Base-by-base conservation (phyloP, 2,888 invertebrate species). In the Chymomyza caudatula region DNA sequence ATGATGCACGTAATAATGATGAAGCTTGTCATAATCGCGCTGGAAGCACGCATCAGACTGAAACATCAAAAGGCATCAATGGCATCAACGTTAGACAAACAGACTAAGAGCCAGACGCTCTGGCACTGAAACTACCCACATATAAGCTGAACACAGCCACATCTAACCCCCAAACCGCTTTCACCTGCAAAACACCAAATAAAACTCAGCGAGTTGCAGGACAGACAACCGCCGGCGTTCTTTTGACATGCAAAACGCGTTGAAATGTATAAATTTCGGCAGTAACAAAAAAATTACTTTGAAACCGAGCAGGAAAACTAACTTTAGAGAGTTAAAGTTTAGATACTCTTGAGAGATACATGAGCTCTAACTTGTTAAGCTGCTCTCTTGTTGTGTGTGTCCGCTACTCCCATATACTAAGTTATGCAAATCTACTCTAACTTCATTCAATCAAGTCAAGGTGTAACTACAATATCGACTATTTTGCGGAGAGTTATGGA, bases 241-340 rank as follows among this genome's bases (percentile, higher is more conserved):
- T 84, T 85, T 81, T 81, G 86, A 85, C 76, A 81, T 85, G 80
- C 69, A 80, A 85, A 80, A 75, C 73, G 60, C 65, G 42, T 51
- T 60, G 68, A 57, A 67, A 71, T 56, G 56, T 43, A 51, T 23
- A 19, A 60, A 51, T 20, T 19, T 37, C 11, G 29, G 0, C 29
- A 6, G 23, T 42, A 47, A 55, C 3, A 17, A 15, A 17, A 56
- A 47, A 17, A 25, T 11, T 37, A 37, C 29, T 37, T 37, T 37
- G 29, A 37, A 37, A 37, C 11, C 29, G 8, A 37, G 8, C 11
- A 11, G 29, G 8, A 37, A 37, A 37, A 37, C 29, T 37, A 37
- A 37, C 11, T 37, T 37, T 37, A 3, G 29, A 37, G 29, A 11
- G 29, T 3, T 11, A 37, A 37, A 37, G 8, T 37, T 11, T 8